phyloP scores from a whole-genome alignment of 2,888 invertebrate species.

The Coelinius sp. region DNA sequence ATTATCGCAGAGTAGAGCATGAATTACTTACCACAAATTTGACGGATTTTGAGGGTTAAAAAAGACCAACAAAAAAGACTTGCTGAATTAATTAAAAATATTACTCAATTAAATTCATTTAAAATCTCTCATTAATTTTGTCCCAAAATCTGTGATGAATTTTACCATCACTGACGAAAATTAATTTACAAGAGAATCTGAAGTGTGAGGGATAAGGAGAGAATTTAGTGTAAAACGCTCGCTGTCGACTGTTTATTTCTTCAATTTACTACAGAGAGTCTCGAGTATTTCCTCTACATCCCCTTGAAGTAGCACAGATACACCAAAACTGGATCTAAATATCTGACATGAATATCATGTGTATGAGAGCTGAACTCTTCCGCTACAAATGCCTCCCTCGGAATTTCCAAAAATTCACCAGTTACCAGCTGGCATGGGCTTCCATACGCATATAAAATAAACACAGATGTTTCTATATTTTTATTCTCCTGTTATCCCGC shows the following conservation, averaged over 20 bases:
- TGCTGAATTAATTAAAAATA: not conserved
- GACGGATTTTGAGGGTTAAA: not conserved
- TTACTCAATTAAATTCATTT: not conserved
- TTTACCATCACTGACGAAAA: not conserved
- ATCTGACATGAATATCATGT: conserved; percentile 48
- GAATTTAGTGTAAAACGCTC: not conserved
- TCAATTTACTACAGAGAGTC: not conserved
- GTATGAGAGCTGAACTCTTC: conserved; percentile 10
- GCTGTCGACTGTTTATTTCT: conserved; percentile 4
- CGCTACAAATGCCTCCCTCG: not conserved
- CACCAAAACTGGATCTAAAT: conserved; percentile 39
- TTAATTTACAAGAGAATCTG: not conserved
- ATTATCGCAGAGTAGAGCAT: not conserved
- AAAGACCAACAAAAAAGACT: not conserved
- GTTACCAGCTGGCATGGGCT: not conserved
- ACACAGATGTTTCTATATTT: not conserved
- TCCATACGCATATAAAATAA: not conserved
- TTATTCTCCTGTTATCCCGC: not conserved
- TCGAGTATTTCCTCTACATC: conserved; percentile 10
- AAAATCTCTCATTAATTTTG: not conserved
- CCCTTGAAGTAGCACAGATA: not conserved
- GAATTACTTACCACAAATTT: not conserved
- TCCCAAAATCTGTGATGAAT: not conserved
- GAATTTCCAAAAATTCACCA: not conserved
- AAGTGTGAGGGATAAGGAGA: not conserved